Base-by-base conservation (phyloP, 2,113 vertebrate genomes). In the Microcebus murinus region DNA sequence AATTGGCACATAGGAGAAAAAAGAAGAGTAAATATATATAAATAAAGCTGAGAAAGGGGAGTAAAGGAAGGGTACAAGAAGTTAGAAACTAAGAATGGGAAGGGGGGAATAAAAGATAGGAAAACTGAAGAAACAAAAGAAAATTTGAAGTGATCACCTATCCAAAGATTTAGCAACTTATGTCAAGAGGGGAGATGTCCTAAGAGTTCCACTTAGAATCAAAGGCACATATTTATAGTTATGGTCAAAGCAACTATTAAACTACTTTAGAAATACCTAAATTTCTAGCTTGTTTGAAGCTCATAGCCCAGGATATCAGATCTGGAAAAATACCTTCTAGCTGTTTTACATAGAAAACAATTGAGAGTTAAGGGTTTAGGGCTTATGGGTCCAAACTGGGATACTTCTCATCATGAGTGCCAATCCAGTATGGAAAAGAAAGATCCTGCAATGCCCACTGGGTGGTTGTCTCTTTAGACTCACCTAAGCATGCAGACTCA, bases 191-290 rank as follows among this genome's bases (percentile, higher is more conserved):
- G 12, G 7, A 87, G 20, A 14, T 73, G 20, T 39, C 42, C 59
- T 63, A 63, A 31, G 10, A 73, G 23, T 27, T 84, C 42, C 70
- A 50, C 52, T 45, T 31, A 82, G 63, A n/a, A 83, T 31, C 71
- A 93, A 48, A n/a, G 70, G 23, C 4, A 27, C 2, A 21, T 73
- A 65, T 21, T 31, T 48, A 50, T 36, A 85, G 50, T 79, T 25
- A 86, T 8, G 59, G 4, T 29, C 79, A 94, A 93, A 55, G 20
- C 42, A 87, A 95, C 42, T 79, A 85, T 70, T 59, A 92, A 94
- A 67, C 71, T 79, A 74, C 18, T 61, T 91, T 67, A 6, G 94
- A 83, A 94, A 87, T 52, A 90, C 8, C 23, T 79, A 68, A 79
- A 90, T 70, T 68, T 87, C 50, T 90, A 65, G 55, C 31, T 90